Percentiles rank a stretch among this genome's conserved stretches.
These are phyloP conservation scores for Halocynthia roretzi DNA, from an alignment of 23 tunicate species.

Conservation along the genomic window DNA sequence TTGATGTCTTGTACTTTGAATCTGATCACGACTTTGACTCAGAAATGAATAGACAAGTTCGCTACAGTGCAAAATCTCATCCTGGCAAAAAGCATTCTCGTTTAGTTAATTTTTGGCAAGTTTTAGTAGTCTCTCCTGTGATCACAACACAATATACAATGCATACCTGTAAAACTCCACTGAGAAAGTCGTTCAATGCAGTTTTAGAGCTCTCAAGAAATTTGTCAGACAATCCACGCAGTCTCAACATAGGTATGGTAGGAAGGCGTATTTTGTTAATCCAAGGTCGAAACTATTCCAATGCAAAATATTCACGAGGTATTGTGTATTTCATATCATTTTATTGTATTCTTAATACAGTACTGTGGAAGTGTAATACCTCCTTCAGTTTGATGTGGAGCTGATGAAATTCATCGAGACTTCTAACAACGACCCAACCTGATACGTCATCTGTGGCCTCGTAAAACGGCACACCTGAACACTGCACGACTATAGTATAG, in stretches of 20 bases:
- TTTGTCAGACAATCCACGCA: constrained; percentile 49
- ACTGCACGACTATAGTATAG: constrained; percentile 47
- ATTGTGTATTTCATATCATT: no score
- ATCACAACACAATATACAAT: not conserved
- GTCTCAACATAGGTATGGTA: constrained; percentile 63
- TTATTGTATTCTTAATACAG: no score
- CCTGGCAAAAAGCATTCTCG: constrained; percentile 17
- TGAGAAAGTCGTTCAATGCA: constrained; percentile 35
- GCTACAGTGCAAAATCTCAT: constrained; percentile 64
- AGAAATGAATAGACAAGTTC: constrained; percentile 68
- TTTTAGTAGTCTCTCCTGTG: not conserved
- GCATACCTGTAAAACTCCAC: constrained; percentile 36
- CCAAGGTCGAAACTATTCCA: constrained; percentile 20
- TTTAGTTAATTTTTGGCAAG: not conserved
- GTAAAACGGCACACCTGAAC: constrained; percentile 62
- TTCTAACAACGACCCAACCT: constrained; percentile 70
- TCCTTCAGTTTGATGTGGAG: constrained; percentile 68
- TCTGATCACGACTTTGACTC: constrained; percentile 50
- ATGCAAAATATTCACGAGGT: no score
- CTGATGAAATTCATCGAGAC: constrained; percentile 57
- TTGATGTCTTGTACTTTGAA: not conserved
- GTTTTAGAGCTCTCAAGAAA: constrained; percentile 50
- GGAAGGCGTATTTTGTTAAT: constrained; percentile 55
- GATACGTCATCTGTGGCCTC: constrained; percentile 73
- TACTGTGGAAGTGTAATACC: constrained; percentile 1